Percentiles rank a stretch among this genome's conserved stretches.
phyloP scores from a whole-genome alignment of 1,140 invertebrate genomes.

The Anoplophora glabripennis region DNA sequence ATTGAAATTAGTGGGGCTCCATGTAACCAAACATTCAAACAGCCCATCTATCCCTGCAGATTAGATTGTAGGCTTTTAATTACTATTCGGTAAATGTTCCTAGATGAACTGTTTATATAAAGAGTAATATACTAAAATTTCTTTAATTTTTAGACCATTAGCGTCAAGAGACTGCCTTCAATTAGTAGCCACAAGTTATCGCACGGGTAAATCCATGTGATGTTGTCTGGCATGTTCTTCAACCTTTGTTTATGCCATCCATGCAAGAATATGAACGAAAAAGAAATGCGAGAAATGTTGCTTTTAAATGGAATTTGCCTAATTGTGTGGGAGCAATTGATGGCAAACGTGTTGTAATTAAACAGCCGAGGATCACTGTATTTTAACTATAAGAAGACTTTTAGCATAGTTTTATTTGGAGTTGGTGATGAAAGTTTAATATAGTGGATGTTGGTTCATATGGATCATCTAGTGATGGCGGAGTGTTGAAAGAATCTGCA shows the following conservation, averaged over 20 bases:
- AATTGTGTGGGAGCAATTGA: background rate
- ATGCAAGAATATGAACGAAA: background rate
- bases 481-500: too few species aligned
- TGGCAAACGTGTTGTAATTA: background rate
- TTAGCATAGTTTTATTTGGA: too few species aligned
- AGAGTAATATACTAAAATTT: background rate
- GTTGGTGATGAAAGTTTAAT: too few species aligned
- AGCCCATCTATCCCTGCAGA: too few species aligned
- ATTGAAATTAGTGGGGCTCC: too few species aligned
- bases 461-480: too few species aligned
- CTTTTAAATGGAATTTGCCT: background rate
- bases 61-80: too few species aligned
- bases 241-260: conserved; percentile 2
- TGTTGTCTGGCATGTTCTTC: background rate
- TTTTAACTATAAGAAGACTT: background rate
- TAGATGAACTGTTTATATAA: background rate
- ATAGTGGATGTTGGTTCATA: too few species aligned
- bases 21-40: too few species aligned
- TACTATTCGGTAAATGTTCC: background rate
- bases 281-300: background rate
- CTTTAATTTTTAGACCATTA: background rate
- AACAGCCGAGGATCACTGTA: background rate
- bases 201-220: conserved; percentile 1
- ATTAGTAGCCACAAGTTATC: background rate
- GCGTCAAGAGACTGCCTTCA: background rate